Conservation (phyloP, 2,888 invertebrate genomes). For the Platynereis dumerilii region DNA sequence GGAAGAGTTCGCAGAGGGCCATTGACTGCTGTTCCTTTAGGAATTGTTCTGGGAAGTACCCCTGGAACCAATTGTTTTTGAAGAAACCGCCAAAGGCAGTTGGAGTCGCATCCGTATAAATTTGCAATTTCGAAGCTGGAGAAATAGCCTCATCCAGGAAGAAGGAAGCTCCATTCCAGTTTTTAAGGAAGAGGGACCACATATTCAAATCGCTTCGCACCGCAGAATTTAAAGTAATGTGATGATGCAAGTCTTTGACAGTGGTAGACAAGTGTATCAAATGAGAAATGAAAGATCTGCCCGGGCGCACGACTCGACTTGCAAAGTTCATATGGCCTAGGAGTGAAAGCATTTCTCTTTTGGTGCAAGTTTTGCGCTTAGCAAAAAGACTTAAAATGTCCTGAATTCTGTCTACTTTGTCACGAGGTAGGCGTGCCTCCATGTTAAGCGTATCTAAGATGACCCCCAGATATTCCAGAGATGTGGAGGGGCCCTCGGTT, state of each 20-base stretch:
- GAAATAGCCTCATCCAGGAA: too few relatives aligned
- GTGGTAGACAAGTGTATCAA: slow-evolving; percentile 23
- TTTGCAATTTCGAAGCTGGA: too few relatives aligned
- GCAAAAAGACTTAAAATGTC: slow-evolving; percentile 11
- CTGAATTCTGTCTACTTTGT: too few relatives aligned
- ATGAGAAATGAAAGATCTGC: slow-evolving; percentile 32
- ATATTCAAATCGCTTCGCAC: too few relatives aligned
- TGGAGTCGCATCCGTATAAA: too few relatives aligned
- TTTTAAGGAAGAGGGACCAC: too few relatives aligned
- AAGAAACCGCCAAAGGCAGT: slow-evolving; percentile 9
- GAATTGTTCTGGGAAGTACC: slow-evolving; percentile 16
- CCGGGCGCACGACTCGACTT: slow-evolving; percentile 26
- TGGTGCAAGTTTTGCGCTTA: slow-evolving; percentile 27
- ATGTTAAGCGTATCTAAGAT: slow-evolving; percentile 34
- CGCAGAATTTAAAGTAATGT: slow-evolving; percentile 16
- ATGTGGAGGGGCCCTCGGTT: slow-evolving; percentile 27
- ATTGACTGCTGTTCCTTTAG: not conserved
- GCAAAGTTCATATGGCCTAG: slow-evolving; percentile 23
- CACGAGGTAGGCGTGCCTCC: slow-evolving; percentile 22
- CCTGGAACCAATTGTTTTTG: slow-evolving; percentile 18
- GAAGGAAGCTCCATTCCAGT: too few relatives aligned
- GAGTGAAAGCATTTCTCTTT: slow-evolving; percentile 25
- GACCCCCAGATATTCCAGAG: slow-evolving; percentile 34
- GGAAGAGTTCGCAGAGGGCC: not conserved
- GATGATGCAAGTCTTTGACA: slow-evolving; percentile 21